A percentile compares a stretch with the other conserved stretches of the same genome.
phyloP scores from a whole-genome alignment of 2,797 vertebrate species.

The Falco peregrinus region DNA sequence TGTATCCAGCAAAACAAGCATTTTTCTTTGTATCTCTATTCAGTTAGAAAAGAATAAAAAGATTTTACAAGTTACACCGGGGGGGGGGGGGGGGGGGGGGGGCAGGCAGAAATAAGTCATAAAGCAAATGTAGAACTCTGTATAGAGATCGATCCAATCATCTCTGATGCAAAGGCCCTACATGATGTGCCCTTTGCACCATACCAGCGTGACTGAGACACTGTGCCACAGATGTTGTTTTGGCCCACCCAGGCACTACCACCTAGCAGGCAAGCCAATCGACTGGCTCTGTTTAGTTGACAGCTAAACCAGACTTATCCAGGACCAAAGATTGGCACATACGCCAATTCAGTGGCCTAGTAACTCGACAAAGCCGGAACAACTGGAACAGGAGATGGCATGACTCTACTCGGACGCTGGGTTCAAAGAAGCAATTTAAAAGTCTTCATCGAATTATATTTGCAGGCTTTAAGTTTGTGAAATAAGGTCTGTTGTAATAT shows the following conservation, averaged over 20 bases:
- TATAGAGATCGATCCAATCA: background rate
- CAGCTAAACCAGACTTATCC: background rate
- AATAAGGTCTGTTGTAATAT: background rate
- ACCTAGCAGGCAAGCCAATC: background rate
- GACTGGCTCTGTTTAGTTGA: background rate
- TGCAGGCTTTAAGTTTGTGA: background rate
- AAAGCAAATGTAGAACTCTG: background rate
- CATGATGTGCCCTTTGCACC: background rate
- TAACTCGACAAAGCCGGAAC: background rate
- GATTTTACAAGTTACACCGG: background rate
- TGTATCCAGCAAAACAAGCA: background rate
- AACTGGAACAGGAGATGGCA: background rate
- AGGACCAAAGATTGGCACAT: background rate
- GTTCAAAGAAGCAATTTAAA: background rate
- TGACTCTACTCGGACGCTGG: background rate
- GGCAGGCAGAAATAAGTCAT: background rate
- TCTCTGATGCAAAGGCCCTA: background rate
- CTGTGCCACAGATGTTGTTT: background rate
- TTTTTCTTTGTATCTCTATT: background rate
- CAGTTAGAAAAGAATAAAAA: background rate
- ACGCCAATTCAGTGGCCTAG: background rate
- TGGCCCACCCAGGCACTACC: background rate
- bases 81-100: no score
- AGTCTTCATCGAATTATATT: background rate
- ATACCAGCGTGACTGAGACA: background rate